Evolutionary conservation across 2,888 invertebrate species (phyloP).

Genomic region (Rotaria socialis): DNA sequence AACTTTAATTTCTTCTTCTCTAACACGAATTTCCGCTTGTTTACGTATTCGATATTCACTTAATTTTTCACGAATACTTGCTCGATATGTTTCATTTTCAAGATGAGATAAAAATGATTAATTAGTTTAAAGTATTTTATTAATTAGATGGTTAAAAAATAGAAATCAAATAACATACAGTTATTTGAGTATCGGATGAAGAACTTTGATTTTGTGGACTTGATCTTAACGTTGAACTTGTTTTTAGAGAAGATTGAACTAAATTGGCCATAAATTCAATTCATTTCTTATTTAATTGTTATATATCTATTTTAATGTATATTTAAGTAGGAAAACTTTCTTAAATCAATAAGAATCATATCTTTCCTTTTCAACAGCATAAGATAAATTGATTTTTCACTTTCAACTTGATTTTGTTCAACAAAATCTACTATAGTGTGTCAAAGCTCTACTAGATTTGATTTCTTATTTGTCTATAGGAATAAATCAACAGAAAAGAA

Average conservation of each 20-base stretch:
- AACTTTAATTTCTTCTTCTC: neutral
- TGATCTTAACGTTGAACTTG: neutral
- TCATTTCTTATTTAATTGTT: too few species aligned
- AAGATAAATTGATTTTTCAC: too few species aligned
- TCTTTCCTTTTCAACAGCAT: too few species aligned
- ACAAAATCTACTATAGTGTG: too few species aligned
- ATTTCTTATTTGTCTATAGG: too few species aligned
- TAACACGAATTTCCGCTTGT: neutral
- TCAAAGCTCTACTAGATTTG: too few species aligned
- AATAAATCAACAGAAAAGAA: too few species aligned
- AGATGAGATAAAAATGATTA: conserved; percentile 22
- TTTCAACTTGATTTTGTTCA: too few species aligned
- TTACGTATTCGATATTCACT: neutral
- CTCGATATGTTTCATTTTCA: neutral
- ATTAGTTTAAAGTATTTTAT: neutral
- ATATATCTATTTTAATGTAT: too few species aligned
- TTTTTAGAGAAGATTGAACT: neutral
- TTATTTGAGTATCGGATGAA: neutral
- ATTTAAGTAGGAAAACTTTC: too few species aligned
- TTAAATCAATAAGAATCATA: too few species aligned
- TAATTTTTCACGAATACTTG: neutral
- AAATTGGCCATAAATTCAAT: neutral
- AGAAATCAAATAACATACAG: neutral
- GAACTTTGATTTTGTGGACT: neutral
- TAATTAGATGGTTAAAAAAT: too few species aligned